These are phyloP conservation scores for Alosa alosa DNA, from an alignment of 2,113 vertebrate genomes.

Conservation along the genomic window DNA sequence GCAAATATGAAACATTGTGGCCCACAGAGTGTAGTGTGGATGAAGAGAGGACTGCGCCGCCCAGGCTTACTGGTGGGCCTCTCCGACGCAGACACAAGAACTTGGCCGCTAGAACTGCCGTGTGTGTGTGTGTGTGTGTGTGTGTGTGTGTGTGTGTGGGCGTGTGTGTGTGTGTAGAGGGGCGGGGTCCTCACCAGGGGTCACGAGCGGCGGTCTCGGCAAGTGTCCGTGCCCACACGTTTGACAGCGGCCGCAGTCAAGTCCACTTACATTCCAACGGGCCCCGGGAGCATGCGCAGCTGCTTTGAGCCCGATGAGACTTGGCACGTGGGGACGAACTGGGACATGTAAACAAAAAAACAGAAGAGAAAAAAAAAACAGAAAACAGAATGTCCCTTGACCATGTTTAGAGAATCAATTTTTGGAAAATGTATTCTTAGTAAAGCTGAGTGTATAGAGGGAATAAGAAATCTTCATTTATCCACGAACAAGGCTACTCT, in stretches of 20 bases:
- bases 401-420: conserved; percentile 9
- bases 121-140: too few species aligned
- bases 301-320: conserved; percentile 52
- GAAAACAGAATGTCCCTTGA: conserved; percentile 31
- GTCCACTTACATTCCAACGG: conserved; percentile 59
- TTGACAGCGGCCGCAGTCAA: conserved; percentile 59
- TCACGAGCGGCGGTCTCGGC: conserved; percentile 57
- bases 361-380: not conserved
- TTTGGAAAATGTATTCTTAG: not conserved
- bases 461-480: not conserved
- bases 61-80: conserved; percentile 35
- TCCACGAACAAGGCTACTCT: not conserved
- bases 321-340: conserved; percentile 45
- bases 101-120: conserved; percentile 44
- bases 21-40: conserved; percentile 37
- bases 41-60: conserved; percentile 33
- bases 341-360: conserved; percentile 46
- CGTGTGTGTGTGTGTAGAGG: not conserved
- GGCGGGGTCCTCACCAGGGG: conserved; percentile 42
- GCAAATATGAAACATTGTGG: conserved; percentile 53
- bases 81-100: not conserved
- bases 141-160: too few species aligned
- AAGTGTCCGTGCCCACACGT: conserved; percentile 63
- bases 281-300: conserved; percentile 47
- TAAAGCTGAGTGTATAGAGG: not conserved